Evolutionary conservation across 2,797 vertebrate genomes (phyloP), one percentile per base, ranked within the genome.

Genomic region (Lacerta viridis): DNA sequence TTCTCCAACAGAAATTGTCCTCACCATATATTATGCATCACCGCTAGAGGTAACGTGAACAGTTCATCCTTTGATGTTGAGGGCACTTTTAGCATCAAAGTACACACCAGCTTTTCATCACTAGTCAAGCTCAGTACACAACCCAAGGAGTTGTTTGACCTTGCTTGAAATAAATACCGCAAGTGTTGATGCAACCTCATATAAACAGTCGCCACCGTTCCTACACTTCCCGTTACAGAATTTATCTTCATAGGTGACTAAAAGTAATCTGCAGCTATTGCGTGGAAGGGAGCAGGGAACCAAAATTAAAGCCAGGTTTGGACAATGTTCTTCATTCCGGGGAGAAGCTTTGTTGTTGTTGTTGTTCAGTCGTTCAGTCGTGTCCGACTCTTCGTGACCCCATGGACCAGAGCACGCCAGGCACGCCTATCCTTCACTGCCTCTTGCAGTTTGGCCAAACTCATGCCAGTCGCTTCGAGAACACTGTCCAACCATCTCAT

Each of bases 171-270:
- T 72, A 83, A 79, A 3, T 89, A 29, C 77, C 87, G 61, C 61
- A 29, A n/a, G 4, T 87, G 25, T 86, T 80, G 82, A 20, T 50
- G 59, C 50, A 81, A 23, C 66, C 50, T 29, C 41, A 27, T 87
- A 83, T 46, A 76, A 87, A 87, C 71, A 66, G 66, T 80, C 69
- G 61, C 74, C 76, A 50, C 23, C 39, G 33, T n/a, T 80, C 80
- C 36, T 46, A 33, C 11, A 9, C 59, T 76, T 39, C 20, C 59
- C 11, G 11, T 82, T 91, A 43, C 41, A 85, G 85, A 87, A 94
- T 88, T 89, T 87, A 88, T 91, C 85, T 55, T 61, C 83, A 41
- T 87, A 29, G 83, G 83, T 85, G 59, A 92, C 91, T 88, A 50
- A 83, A 91, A 91, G 80, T 83, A 77, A 25, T 87, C 59, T 0